Percentiles rank a stretch among this genome's conserved stretches.
phyloP scores from a whole-genome alignment of 2,113 vertebrate species.

The Chionodraco myersi region DNA sequence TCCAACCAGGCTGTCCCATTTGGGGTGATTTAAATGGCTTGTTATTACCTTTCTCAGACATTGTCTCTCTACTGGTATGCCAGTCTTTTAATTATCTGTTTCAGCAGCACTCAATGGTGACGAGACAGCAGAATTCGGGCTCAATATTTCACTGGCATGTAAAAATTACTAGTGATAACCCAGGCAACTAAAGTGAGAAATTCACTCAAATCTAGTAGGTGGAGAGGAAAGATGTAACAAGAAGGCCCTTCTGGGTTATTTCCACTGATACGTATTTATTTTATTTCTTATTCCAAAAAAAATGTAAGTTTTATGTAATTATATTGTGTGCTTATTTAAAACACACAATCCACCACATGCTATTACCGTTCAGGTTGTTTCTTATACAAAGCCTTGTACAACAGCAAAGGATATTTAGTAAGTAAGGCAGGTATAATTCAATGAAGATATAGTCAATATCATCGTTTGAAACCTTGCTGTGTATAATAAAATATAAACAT shows the following conservation, averaged over 20 bases:
- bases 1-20: constrained; percentile 79
- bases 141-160: constrained; percentile 47
- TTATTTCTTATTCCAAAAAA: background rate
- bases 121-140: constrained; percentile 56
- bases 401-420: background rate
- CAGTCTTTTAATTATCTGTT: constrained; percentile 74
- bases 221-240: background rate
- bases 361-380: background rate
- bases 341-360: background rate
- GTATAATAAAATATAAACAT: background rate
- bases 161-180: constrained; percentile 56
- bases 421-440: background rate
- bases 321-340: background rate
- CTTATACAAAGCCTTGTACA: background rate
- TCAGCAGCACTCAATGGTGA: constrained; percentile 46
- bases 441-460: background rate
- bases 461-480: background rate
- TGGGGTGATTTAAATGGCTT: constrained; percentile 82
- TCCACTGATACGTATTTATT: background rate
- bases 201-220: background rate
- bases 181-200: constrained; percentile 54
- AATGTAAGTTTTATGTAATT: background rate
- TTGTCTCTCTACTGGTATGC: constrained; percentile 64
- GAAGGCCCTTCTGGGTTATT: background rate
- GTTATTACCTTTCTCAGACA: constrained; percentile 80